phyloP scores from a whole-genome alignment of 2,113 vertebrate genomes.

The Odobenus rosmarus region DNA sequence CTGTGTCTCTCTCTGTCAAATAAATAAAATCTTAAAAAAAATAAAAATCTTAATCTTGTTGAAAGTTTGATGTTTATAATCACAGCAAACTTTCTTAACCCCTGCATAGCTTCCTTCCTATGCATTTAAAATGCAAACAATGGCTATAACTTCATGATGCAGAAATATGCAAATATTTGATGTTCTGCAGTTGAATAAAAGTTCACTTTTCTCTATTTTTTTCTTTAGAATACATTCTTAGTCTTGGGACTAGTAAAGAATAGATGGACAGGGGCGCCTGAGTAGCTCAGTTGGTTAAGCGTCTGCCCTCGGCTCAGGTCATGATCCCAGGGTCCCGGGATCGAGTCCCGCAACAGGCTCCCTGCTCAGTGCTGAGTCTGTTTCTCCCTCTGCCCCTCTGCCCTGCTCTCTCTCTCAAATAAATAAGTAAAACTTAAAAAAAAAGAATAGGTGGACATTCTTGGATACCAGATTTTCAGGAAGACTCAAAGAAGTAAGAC shows the following conservation, averaged over 20 bases:
- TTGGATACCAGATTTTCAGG: background rate
- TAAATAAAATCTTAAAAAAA: background rate
- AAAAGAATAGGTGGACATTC: background rate
- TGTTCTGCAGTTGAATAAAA: constrained; percentile 13
- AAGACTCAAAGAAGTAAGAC: constrained; percentile 23
- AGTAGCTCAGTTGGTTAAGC: background rate
- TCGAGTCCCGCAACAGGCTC: background rate
- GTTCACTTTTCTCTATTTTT: background rate
- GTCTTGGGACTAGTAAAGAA: background rate
- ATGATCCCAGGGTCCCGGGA: background rate
- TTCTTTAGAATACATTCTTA: background rate
- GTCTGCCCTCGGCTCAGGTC: background rate
- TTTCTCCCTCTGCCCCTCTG: background rate
- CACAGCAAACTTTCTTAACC: constrained; percentile 8
- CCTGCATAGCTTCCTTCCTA: background rate
- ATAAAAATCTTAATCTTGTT: background rate
- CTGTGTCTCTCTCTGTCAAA: too few relatives aligned
- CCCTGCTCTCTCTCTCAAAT: background rate
- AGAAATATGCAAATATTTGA: constrained; percentile 1
- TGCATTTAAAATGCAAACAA: constrained; percentile 37
- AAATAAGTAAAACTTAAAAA: background rate
- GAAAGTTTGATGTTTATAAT: background rate
- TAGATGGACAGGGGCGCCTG: background rate
- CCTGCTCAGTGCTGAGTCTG: background rate
- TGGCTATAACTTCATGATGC: background rate